Conservation (phyloP, 2,888 invertebrate species). For the Monoplex corrugatus region DNA sequence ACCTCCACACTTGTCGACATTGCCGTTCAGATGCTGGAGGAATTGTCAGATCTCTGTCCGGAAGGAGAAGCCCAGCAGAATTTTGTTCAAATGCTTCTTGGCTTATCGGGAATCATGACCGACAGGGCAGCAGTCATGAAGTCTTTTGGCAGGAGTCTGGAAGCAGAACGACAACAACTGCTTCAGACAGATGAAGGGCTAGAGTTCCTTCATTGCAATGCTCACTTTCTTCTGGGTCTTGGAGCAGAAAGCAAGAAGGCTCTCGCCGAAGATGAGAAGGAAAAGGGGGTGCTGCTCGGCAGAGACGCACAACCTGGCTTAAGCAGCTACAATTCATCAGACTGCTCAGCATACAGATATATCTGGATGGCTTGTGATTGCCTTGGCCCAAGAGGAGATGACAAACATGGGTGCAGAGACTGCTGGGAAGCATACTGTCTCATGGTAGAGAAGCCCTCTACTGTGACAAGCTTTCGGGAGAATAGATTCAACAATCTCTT, state of each 20-base stretch:
- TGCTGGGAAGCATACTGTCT: constrained; percentile 32
- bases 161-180: not conserved
- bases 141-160: not conserved
- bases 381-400: constrained; percentile 27
- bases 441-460: not conserved
- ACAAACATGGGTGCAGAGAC: constrained; percentile 33
- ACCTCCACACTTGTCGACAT: constrained; percentile 11
- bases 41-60: not conserved
- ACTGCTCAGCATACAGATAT: constrained; percentile 3
- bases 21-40: constrained; percentile 32
- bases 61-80: not conserved
- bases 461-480: constrained; percentile 40
- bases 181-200: not conserved
- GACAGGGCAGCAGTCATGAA: constrained; percentile 38
- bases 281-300: no score
- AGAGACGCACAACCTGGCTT: no score
- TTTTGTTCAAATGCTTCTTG: not conserved
- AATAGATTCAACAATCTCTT: constrained; percentile 41
- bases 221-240: constrained; percentile 24
- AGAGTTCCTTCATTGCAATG: constrained; percentile 34
- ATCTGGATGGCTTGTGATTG: constrained; percentile 33
- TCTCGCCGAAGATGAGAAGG: not conserved
- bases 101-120: constrained; percentile 8
- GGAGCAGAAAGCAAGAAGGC: not conserved
- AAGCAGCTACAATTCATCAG: no score